Conservation (phyloP, 2,888 invertebrate genomes). For the Cheilosia urbana region DNA sequence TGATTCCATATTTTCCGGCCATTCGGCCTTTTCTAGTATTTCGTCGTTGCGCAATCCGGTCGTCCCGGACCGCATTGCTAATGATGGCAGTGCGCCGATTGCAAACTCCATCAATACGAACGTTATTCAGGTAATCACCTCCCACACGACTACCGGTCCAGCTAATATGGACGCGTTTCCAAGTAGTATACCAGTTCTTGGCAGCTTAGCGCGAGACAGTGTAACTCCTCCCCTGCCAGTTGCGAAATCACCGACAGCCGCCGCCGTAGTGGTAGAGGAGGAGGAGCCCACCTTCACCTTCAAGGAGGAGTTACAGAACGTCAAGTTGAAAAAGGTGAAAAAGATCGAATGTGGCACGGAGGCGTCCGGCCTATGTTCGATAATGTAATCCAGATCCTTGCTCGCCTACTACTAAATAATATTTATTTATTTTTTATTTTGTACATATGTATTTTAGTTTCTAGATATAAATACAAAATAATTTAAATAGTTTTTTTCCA, state of each 20-base stretch:
- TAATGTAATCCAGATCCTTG: slow-evolving; percentile 87
- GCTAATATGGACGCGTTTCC: slow-evolving; percentile 76
- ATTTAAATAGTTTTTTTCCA: slow-evolving; percentile 11
- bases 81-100: slow-evolving; percentile 41
- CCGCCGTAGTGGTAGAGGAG: slow-evolving; percentile 36
- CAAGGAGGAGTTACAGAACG: slow-evolving; percentile 88
- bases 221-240: slow-evolving; percentile 67
- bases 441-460: slow-evolving; percentile 68
- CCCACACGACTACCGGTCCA: slow-evolving; percentile 64
- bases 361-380: slow-evolving; percentile 93
- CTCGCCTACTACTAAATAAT: background rate
- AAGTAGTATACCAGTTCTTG: slow-evolving; percentile 82
- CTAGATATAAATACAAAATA: slow-evolving; percentile 34
- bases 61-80: slow-evolving; percentile 29
- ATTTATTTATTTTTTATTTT: slow-evolving; percentile 41
- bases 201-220: slow-evolving; percentile 64
- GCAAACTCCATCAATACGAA: slow-evolving; percentile 49
- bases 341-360: slow-evolving; percentile 90
- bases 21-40: slow-evolving; percentile 59
- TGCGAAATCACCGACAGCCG: slow-evolving; percentile 33
- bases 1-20: slow-evolving; percentile 62
- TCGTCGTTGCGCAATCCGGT: slow-evolving; percentile 57
- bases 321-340: slow-evolving; percentile 89
- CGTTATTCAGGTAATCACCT: slow-evolving; percentile 72
- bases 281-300: slow-evolving; percentile 82